A percentile compares a stretch with the other conserved stretches of the same genome.
These are phyloP conservation scores for Esox lucius DNA, from an alignment of 2,797 vertebrate genomes.

Conservation along the genomic window DNA sequence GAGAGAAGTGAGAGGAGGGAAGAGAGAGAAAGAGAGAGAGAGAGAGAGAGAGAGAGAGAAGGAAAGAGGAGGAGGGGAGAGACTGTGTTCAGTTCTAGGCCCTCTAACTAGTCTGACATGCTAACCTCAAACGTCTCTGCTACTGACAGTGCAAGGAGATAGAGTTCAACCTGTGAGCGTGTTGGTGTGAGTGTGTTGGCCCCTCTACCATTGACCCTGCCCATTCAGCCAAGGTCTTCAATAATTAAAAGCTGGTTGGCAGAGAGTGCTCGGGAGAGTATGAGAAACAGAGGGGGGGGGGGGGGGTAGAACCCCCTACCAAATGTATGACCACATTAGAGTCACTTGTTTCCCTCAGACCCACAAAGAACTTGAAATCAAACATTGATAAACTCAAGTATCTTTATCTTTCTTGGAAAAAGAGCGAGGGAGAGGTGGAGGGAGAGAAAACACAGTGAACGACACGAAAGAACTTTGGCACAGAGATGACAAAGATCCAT, in stretches of 20 bases:
- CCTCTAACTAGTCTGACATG: not conserved
- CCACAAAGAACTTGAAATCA: not conserved
- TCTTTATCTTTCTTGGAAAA: too few species aligned
- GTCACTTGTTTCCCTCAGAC: too few species aligned
- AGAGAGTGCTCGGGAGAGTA: slow-evolving; percentile 10
- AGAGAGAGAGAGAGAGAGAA: not conserved
- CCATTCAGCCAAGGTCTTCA: not conserved
- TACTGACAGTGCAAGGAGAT: not conserved
- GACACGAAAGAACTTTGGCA: not conserved
- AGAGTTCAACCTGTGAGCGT: not conserved
- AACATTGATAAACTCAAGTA: not conserved
- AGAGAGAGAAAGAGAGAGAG: too few species aligned
- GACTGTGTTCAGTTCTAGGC: not conserved
- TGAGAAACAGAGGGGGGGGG: not conserved
- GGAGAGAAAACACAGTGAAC: slow-evolving; percentile 3
- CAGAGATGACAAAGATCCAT: not conserved
- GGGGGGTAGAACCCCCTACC: not conserved
- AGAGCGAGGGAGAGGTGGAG: not conserved
- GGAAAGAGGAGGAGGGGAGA: not conserved
- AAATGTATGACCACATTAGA: too few species aligned
- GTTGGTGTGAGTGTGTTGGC: not conserved
- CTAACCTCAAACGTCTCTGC: not conserved
- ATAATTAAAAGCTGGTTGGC: slow-evolving; percentile 21
- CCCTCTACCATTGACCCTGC: not conserved
- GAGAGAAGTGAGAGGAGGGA: not conserved